Conservation (phyloP, 2,113 vertebrate genomes). For the Amblyornis subalaris region DNA sequence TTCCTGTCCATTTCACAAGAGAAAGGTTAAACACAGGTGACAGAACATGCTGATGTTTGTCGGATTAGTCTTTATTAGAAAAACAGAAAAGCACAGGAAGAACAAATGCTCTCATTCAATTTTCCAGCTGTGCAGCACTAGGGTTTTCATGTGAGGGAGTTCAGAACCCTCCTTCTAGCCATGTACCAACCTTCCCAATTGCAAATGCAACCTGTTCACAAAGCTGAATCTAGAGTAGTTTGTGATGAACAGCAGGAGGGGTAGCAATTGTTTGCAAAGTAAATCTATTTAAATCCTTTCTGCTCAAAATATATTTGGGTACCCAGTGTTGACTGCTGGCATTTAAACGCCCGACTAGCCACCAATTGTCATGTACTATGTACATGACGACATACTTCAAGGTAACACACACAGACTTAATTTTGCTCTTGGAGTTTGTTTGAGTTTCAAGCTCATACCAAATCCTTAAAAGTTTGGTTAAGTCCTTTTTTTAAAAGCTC, state of each 20-base stretch:
- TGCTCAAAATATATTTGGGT: not conserved
- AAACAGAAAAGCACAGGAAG: not conserved
- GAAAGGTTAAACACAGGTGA: not conserved
- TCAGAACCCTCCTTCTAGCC: not conserved
- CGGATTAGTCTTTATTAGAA: not conserved
- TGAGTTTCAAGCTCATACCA: not conserved
- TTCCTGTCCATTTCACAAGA: not conserved
- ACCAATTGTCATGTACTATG: accelerated
- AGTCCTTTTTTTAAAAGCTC: not conserved
- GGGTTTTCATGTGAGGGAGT: not conserved
- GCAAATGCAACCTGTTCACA: accelerated
- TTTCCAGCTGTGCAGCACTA: not conserved
- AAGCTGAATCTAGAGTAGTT: not conserved
- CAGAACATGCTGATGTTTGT: not conserved
- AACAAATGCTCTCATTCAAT: not conserved
- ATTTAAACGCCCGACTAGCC: not conserved
- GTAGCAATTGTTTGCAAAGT: not conserved
- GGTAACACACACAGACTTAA: not conserved
- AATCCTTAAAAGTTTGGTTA: not conserved
- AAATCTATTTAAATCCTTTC: not conserved
- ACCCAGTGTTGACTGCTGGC: not conserved
- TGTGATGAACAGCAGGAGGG: not conserved
- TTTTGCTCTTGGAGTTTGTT: not conserved
- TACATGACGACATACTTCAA: not conserved
- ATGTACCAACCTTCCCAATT: not conserved